Evolutionary conservation across 2,888 invertebrate species (phyloP), one percentile per base, ranked within the genome.

Genomic region (Prosapia bicincta): DNA sequence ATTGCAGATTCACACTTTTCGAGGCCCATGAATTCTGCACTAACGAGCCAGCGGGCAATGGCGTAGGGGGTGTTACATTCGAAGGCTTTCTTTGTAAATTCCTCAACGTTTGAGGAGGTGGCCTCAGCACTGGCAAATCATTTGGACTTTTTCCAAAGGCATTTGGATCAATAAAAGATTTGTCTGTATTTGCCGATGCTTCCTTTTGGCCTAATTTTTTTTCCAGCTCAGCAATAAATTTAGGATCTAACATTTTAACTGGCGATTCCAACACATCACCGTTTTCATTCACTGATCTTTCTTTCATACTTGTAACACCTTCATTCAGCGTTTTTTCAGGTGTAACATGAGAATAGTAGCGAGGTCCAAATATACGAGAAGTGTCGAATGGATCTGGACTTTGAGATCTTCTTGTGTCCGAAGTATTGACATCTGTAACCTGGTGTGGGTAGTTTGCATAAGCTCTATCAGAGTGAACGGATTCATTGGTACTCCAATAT

Each of bases 371-470:
- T 0, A 87, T 83, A 2, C 83, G 80, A 0, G 89, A 90, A 0
- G 92, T 92, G 80, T 92, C 92, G 80, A 92, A 92, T 0, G 92
- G 92, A 85, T 92, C 91, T 9, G 85, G 84, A 25, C 82, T 81
- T 3, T 76, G 25, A 13, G 72, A 43, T 6, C 72, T 54, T 13
- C 24, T 24, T 15, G 69, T 69, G n/a, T 69, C 69, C 1, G 65
- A 23, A 5, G 15, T 3, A 20, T 66, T 26, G 20, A 15, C 25
- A 6, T 9, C 38, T 9, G 20, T 9, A 54, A 20, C n/a, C n/a
- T 54, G 23, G 74, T 74, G 43, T 26, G 72, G 72, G 32, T 70
- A 75, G 65, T 75, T 77, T 9, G 73, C 75, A 30, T 77, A 77
- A 0, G 70, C 66, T 26, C 70, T 20, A 0, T 32, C 25, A 10